Conservation (phyloP, 2,797 vertebrate species). For the Picus viridis region DNA sequence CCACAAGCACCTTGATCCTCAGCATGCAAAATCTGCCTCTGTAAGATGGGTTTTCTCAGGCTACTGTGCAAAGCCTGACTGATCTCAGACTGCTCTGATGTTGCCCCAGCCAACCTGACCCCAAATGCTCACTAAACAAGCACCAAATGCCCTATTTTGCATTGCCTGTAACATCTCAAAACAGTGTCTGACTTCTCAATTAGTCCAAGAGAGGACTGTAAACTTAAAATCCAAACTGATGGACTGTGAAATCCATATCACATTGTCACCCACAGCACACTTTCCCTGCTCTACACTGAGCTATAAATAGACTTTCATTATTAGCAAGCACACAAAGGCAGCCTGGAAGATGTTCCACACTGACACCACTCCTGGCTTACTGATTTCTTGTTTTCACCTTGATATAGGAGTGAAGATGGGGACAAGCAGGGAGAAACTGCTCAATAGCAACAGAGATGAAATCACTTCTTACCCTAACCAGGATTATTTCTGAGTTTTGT, state of each 20-base stretch:
- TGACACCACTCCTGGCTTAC: slow-evolving; percentile 41
- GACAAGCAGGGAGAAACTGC: slow-evolving; percentile 19
- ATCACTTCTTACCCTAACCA: background rate
- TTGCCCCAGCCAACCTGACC: slow-evolving; percentile 40
- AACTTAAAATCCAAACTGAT: slow-evolving; percentile 61
- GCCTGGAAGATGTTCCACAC: slow-evolving; percentile 52
- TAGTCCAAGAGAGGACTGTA: background rate
- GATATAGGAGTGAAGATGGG: slow-evolving; percentile 26
- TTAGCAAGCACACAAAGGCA: slow-evolving; percentile 70
- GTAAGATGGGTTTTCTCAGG: slow-evolving; percentile 52
- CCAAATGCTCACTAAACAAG: background rate
- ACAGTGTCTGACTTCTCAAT: slow-evolving; percentile 54
- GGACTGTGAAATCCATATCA: slow-evolving; percentile 67
- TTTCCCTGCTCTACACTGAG: slow-evolving; percentile 41
- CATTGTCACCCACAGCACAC: slow-evolving; percentile 65
- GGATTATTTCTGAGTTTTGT: background rate
- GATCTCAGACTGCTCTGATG: slow-evolving; percentile 9
- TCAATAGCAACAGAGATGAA: background rate
- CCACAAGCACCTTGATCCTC: background rate
- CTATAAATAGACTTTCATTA: slow-evolving; percentile 71
- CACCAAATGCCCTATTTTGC: slow-evolving; percentile 10
- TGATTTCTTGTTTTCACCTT: slow-evolving; percentile 70
- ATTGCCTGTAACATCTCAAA: slow-evolving; percentile 48
- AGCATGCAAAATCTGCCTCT: slow-evolving; percentile 1
- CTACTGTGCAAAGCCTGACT: background rate